phyloP scores from a whole-genome alignment of 2,797 vertebrate species.

The Danio jaintianensis region DNA sequence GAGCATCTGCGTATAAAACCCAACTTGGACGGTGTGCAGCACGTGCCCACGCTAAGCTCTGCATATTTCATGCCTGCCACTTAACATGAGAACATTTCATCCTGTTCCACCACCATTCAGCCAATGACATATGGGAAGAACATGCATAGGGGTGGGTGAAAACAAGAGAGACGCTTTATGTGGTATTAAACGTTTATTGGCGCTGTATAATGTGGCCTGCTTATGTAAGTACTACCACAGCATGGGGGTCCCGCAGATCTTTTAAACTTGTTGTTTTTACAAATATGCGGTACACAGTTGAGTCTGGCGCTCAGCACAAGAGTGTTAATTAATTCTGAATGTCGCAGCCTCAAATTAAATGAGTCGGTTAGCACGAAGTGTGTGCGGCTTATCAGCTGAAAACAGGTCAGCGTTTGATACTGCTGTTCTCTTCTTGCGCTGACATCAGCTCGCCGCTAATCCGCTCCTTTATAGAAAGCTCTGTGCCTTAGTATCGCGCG shows the following conservation, averaged over 20 bases:
- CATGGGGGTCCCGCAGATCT: conserved; percentile 20
- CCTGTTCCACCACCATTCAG: conserved; percentile 64
- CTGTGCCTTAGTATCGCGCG: conserved; percentile 47
- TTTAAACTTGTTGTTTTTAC: conserved; percentile 41
- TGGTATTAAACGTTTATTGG: not conserved
- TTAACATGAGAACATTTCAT: conserved; percentile 81
- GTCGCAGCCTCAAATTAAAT: conserved; percentile 79
- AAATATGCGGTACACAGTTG: conserved; percentile 62
- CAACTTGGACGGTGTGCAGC: conserved; percentile 65
- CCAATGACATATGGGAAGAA: conserved; percentile 73
- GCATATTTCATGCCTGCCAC: conserved; percentile 83
- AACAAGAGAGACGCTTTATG: conserved; percentile 1
- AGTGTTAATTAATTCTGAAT: conserved; percentile 83
- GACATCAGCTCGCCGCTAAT: conserved; percentile 78
- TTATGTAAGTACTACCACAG: not conserved
- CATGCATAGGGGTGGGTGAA: conserved; percentile 43
- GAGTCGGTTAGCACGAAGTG: conserved; percentile 77
- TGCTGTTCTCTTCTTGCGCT: conserved; percentile 76
- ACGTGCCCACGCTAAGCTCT: conserved; percentile 71
- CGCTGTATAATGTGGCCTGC: not conserved
- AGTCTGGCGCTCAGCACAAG: conserved; percentile 62
- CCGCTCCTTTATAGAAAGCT: conserved; percentile 78
- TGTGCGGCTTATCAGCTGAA: conserved; percentile 79
- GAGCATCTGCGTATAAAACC: conserved; percentile 48
- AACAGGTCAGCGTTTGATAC: conserved; percentile 83